Conservation (phyloP, 2,888 invertebrate species). For the Coelopa pilipes region DNA sequence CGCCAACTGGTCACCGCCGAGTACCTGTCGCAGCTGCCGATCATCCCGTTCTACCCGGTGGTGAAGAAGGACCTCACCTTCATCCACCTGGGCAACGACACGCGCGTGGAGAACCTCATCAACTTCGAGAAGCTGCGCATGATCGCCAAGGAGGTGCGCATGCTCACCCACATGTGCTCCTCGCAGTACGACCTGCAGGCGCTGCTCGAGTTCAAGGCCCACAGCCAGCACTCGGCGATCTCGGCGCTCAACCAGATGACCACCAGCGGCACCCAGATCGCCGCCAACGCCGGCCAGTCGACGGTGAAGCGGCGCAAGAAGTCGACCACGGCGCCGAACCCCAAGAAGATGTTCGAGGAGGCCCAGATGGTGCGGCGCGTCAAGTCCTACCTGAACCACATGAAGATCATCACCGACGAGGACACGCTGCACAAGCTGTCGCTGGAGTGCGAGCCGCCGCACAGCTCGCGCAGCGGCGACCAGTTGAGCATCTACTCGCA, state of each 20-base stretch:
- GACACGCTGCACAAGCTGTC: conserved; percentile 89
- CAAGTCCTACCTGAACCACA: conserved; percentile 92
- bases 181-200: conserved; percentile 89
- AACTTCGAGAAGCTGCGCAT: conserved; percentile 99
- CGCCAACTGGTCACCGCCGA: conserved; percentile 92
- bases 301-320: conserved; percentile 92
- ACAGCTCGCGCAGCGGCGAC: conserved; percentile 52
- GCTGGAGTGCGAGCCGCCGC: conserved; percentile 82
- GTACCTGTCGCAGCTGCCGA: conserved; percentile 79
- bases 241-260: conserved; percentile 84
- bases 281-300: conserved; percentile 74
- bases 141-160: conserved; percentile 96
- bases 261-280: conserved; percentile 56
- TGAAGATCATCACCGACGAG: conserved; percentile 90
- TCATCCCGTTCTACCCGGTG: conserved; percentile 90
- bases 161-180: conserved; percentile 93
- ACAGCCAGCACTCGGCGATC: conserved; percentile 84
- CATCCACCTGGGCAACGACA: conserved; percentile 96
- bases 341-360: conserved; percentile 99
- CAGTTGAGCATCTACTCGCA: conserved; percentile 70
- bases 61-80: conserved; percentile 97
- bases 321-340: conserved; percentile 89
- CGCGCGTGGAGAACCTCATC: conserved; percentile 83
- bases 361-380: conserved; percentile 98
- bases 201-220: conserved; percentile 85